A percentile compares a stretch with the other conserved stretches of the same genome.
These are phyloP conservation scores for Camelus bactrianus DNA, from an alignment of 2,113 vertebrate species.

Conservation along the genomic window DNA sequence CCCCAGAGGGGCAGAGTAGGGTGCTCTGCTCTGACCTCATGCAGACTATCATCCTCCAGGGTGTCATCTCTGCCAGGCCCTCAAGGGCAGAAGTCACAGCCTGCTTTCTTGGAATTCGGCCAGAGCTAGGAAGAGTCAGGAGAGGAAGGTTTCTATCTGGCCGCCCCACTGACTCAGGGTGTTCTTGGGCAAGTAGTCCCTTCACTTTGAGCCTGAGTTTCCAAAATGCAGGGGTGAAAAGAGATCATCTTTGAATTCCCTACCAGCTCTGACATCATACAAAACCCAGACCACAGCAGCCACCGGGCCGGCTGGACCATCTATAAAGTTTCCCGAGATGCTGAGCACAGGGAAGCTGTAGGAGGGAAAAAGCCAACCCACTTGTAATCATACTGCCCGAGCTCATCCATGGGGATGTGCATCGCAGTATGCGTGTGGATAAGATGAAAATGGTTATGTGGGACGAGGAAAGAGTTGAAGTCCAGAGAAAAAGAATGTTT, in stretches of 20 bases:
- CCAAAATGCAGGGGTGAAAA: fast-evolving
- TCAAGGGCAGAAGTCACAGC: not conserved
- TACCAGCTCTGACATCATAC: not conserved
- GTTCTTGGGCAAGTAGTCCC: not conserved
- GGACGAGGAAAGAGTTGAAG: not conserved
- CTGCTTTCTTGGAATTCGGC: not conserved
- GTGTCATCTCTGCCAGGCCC: not conserved
- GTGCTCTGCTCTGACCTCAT: no score
- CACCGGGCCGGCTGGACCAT: no score
- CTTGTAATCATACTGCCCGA: fast-evolving
- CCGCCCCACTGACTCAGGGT: not conserved
- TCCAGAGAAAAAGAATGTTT: not conserved
- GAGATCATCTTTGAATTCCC: not conserved
- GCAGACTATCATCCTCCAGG: not conserved
- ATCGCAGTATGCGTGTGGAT: fast-evolving
- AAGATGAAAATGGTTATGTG: not conserved
- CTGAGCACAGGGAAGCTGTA: not conserved
- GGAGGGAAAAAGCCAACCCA: not conserved
- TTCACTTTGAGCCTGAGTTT: not conserved
- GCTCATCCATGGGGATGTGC: fast-evolving
- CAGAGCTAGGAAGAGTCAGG: not conserved
- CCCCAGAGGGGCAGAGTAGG: not conserved
- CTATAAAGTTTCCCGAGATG: not conserved
- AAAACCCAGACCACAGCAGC: not conserved
- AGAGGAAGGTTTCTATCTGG: not conserved